Conservation (phyloP, 2,797 vertebrate genomes). For the Pantherophis alleghaniensis region DNA sequence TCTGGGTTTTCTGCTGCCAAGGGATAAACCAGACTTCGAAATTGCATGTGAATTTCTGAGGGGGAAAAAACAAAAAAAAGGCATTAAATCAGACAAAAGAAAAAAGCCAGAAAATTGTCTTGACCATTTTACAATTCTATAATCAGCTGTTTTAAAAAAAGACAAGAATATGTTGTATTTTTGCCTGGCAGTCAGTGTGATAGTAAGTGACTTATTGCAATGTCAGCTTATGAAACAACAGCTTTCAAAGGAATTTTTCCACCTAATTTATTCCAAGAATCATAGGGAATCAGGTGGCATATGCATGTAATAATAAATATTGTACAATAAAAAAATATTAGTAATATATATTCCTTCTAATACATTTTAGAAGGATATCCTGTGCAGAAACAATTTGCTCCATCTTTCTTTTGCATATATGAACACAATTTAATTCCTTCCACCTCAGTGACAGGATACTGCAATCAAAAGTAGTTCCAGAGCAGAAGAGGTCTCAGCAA, state of each 20-base stretch:
- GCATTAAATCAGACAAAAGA: neutral
- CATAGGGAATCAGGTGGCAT: neutral
- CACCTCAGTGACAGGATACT: neutral
- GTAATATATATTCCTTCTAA: neutral
- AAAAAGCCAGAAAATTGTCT: neutral
- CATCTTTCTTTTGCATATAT: neutral
- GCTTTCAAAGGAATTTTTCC: neutral
- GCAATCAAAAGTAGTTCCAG: neutral
- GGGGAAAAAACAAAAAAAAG: slow-evolving; percentile 46
- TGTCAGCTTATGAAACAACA: neutral
- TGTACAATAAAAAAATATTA: neutral
- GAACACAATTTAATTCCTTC: neutral
- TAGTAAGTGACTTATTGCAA: neutral
- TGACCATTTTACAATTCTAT: accelerated
- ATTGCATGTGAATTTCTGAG: slow-evolving; percentile 81
- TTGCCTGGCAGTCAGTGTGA: neutral
- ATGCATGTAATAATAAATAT: neutral
- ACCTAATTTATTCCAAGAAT: neutral
- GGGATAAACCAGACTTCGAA: slow-evolving; percentile 81
- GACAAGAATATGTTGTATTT: neutral
- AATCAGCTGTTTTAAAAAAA: neutral
- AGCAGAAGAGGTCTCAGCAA: neutral
- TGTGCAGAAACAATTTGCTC: neutral
- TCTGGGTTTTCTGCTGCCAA: slow-evolving; percentile 71
- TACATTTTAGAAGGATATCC: neutral